These are phyloP conservation scores for Perca fluviatilis DNA, from an alignment of 2,113 vertebrate genomes.

Conservation along the genomic window DNA sequence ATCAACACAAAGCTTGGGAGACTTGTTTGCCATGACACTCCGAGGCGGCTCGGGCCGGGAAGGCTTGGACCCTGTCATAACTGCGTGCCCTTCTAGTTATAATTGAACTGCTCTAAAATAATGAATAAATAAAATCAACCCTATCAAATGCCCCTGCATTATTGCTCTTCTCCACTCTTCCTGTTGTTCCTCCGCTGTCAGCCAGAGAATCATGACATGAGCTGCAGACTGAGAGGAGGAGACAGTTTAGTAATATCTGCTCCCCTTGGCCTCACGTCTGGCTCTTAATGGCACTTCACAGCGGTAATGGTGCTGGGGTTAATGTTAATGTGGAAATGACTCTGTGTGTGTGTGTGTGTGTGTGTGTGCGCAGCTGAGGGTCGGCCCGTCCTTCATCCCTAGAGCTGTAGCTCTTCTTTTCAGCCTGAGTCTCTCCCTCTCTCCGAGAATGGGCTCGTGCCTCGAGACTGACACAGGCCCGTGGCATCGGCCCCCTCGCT, in stretches of 20 bases:
- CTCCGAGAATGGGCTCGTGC: constrained; percentile 28
- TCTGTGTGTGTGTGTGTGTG: constrained; percentile 4
- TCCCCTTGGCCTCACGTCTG: constrained; percentile 55
- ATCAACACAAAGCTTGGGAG: too few relatives aligned
- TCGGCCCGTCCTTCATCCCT: constrained; percentile 66
- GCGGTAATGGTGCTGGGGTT: constrained; percentile 68
- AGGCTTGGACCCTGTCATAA: too few relatives aligned
- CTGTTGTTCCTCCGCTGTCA: constrained; percentile 32
- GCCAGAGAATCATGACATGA: constrained; percentile 21
- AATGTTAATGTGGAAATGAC: constrained; percentile 66
- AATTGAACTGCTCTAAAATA: constrained; percentile 6
- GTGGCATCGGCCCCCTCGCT: constrained; percentile 4
- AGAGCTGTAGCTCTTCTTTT: constrained; percentile 57
- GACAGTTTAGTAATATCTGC: constrained; percentile 59
- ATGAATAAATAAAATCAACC: constrained; percentile 17
- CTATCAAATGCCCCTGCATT: background rate
- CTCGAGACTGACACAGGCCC: constrained; percentile 14
- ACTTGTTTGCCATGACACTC: too few relatives aligned
- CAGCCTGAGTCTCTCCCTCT: constrained; percentile 27
- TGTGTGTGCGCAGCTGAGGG: constrained; percentile 13
- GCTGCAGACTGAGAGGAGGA: constrained; percentile 52
- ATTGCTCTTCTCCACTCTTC: constrained; percentile 34
- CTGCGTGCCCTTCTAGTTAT: too few relatives aligned
- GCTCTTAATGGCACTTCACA: constrained; percentile 72
- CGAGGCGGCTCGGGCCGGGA: too few relatives aligned